These are phyloP conservation scores for Abrostola triplasia DNA, from an alignment of 2,888 invertebrate species.

Conservation along the genomic window DNA sequence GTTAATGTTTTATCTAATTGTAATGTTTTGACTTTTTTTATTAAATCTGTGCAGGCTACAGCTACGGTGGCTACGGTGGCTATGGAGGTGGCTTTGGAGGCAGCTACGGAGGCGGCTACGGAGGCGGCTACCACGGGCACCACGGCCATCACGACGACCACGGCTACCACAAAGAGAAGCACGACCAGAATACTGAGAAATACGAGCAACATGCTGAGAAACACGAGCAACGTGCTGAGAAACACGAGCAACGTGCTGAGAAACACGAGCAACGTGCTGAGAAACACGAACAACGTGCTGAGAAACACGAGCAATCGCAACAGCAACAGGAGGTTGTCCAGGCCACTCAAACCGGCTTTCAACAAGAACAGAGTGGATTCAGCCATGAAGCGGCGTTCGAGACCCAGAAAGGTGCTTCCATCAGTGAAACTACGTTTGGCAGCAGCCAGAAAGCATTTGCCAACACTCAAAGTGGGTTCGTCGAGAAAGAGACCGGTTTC, in stretches of 20 bases:
- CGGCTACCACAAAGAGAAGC: background rate
- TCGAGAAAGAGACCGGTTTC: too few species aligned
- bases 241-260: background rate
- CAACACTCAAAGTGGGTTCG: background rate
- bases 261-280: background rate
- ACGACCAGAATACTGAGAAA: background rate
- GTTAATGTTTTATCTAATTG: background rate
- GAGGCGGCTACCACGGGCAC: constrained; percentile 4
- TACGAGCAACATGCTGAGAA: background rate
- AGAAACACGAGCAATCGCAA: constrained; percentile 3
- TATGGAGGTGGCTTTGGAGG: constrained; percentile 13
- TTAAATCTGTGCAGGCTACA: constrained; percentile 16
- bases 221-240: background rate
- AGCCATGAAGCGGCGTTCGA: background rate
- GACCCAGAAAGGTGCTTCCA: background rate
- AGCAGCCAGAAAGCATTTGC: background rate
- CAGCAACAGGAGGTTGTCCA: background rate
- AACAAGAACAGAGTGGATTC: constrained; percentile 1
- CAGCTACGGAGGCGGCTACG: constrained; percentile 24
- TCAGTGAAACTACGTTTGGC: background rate
- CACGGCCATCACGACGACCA: constrained; percentile 6
- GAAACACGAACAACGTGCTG: background rate
- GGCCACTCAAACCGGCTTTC: background rate
- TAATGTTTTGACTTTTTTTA: background rate
- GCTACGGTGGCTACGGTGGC: constrained; percentile 11